phyloP scores from a whole-genome alignment of 2,113 vertebrate species.

The Callopanchax toddi region DNA sequence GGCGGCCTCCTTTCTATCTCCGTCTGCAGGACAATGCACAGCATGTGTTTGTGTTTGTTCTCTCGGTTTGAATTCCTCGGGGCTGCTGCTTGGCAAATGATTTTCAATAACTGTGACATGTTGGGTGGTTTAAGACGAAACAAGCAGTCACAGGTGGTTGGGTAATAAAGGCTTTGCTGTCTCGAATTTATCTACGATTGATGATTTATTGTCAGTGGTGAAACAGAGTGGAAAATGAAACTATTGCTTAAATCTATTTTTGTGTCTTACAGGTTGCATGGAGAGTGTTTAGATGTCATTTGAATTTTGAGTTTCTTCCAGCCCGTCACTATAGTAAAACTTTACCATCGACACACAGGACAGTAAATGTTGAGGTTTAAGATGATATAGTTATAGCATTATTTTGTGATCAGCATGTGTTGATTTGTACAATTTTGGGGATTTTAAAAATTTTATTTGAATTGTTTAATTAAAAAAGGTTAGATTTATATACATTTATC shows the following conservation, averaged over 20 bases:
- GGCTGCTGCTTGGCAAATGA: slow-evolving; percentile 52
- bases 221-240: not conserved
- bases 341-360: too few relatives aligned
- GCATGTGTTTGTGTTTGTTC: slow-evolving; percentile 28
- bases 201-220: not conserved
- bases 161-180: slow-evolving; percentile 3
- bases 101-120: slow-evolving; percentile 56
- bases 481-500: too few relatives aligned
- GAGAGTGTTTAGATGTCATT: too few relatives aligned
- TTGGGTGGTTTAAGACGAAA: slow-evolving; percentile 33
- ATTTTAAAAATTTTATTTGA: too few relatives aligned
- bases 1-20: slow-evolving; percentile 41
- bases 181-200: slow-evolving; percentile 4
- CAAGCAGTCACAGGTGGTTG: slow-evolving; percentile 18
- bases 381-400: too few relatives aligned
- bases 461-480: too few relatives aligned
- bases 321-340: too few relatives aligned
- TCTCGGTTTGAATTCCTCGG: slow-evolving; percentile 42
- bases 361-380: too few relatives aligned
- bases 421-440: too few relatives aligned
- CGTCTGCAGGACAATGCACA: slow-evolving; percentile 47
- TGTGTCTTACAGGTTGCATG: not conserved
- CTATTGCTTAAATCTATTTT: not conserved
- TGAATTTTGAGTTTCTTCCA: too few relatives aligned
- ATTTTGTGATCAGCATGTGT: too few relatives aligned